Percentiles rank a stretch among this genome's conserved stretches.
Evolutionary conservation across 2,888 invertebrate species (phyloP).

Genomic region (Ceraclea dissimilis): DNA sequence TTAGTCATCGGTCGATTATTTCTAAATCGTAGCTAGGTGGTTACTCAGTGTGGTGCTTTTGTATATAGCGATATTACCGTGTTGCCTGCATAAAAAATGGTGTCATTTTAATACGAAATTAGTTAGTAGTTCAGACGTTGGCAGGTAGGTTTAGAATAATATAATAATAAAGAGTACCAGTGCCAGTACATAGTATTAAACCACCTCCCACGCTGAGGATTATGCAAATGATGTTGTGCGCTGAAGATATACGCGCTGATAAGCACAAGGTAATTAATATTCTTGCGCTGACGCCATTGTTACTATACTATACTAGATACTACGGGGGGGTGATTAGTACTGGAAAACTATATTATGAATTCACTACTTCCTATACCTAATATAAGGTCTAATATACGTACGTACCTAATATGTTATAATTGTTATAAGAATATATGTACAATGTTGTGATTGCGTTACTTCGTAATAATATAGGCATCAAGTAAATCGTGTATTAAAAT

Average conservation of each 20-base stretch:
- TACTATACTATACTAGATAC: neutral
- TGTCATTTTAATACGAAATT: constrained; percentile 24
- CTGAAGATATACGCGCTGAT: constrained; percentile 24
- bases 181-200: neutral
- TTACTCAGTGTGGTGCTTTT: too few relatives aligned
- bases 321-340: neutral
- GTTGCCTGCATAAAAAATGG: constrained; percentile 15
- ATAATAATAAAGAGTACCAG: neutral
- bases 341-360: neutral
- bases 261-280: constrained; percentile 23
- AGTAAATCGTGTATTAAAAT: too few relatives aligned
- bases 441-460: too few relatives aligned
- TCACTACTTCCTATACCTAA: too few relatives aligned
- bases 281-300: constrained; percentile 21
- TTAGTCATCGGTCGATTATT: too few relatives aligned
- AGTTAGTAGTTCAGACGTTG: constrained; percentile 12
- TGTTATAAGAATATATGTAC: too few relatives aligned
- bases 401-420: too few relatives aligned
- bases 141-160: constrained; percentile 5
- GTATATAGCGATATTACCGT: neutral
- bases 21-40: too few relatives aligned
- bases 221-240: constrained; percentile 24
- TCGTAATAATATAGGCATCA: too few relatives aligned
- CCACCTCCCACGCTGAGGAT: constrained; percentile 21
- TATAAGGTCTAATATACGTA: too few relatives aligned